Base-by-base conservation (phyloP, 2,888 invertebrate species). In the Euphydryas editha region DNA sequence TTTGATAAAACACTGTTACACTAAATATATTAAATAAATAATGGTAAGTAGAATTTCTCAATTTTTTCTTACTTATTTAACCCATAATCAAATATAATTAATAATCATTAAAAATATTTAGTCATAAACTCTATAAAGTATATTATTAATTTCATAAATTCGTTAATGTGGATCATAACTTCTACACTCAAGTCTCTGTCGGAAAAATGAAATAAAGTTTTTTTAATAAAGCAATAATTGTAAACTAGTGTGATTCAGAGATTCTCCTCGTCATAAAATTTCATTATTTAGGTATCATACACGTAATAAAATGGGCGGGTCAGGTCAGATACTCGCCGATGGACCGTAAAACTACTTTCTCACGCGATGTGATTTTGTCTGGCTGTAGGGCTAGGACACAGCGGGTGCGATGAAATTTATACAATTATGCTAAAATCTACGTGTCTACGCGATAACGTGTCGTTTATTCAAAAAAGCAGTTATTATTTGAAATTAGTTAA, bases 291-390 rank as follows among this genome's bases (percentile, higher is more conserved):
- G 39, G 36, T 49, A 49, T 37, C 11, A 49, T 24, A 42, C 37
- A 62, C 21, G 39, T 39, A 61, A 63, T 60, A 55, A 49, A 58
- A 68, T 72, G 70, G 70, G 68, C 59, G 67, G 67, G 56, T 58
- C 44, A 37, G 51, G 62, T 56, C 70, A 69, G 70, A 62, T 36
- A 46, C 42, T 63, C 59, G 58, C 71, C 68, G 75, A 74, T 74
- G 73, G 73, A 73, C 71, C 73, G 70, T 76, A 72, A 73, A 51
- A 75, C 70, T 70, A 69, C 73, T 75, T 75, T 78, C 76, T 73
- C 75, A 76, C 76, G 76, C 71, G 65, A 64, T 70, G 63, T 64
- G 59, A 58, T n/a, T n/a, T n/a, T 67, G 67, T 59, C 56, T 63
- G 65, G 62, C 21, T 63, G 39, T 68, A 62, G 37, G 24, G 59